Conservation (phyloP, 2,797 vertebrate genomes). For the Anas flavirostris region DNA sequence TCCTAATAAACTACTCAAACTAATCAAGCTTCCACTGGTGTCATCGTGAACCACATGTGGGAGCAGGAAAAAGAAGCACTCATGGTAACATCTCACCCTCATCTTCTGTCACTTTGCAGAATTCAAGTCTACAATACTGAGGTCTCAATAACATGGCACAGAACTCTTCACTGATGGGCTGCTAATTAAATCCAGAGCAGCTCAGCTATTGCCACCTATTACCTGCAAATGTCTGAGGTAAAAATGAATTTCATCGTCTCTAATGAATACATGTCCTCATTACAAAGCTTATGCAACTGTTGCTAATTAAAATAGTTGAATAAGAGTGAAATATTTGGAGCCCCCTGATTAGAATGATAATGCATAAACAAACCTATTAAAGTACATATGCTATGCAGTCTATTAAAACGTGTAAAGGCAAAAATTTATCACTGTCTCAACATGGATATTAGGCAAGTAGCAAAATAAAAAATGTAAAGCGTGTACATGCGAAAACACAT, state of each 20-base stretch:
- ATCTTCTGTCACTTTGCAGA: neutral
- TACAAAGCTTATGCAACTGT: neutral
- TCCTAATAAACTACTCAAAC: neutral
- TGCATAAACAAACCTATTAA: neutral
- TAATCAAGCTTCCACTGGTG: neutral
- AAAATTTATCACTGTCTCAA: neutral
- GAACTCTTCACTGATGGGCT: neutral
- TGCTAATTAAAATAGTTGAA: slow-evolving; percentile 10
- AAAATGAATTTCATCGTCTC: neutral
- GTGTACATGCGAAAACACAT: neutral
- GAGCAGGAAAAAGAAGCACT: neutral
- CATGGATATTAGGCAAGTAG: neutral
- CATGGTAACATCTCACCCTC: neutral
- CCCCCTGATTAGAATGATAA: fast-evolving
- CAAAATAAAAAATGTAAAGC: neutral
- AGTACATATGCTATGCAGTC: neutral
- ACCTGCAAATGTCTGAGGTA: neutral
- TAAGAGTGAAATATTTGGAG: neutral
- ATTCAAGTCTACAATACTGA: neutral
- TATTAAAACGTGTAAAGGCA: neutral
- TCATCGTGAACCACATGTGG: neutral
- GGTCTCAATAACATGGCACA: neutral
- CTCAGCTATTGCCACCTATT: neutral
- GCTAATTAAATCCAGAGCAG: neutral
- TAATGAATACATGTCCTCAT: neutral